Evolutionary conservation across 2,888 invertebrate species (phyloP).

Genomic region (Apamea monoglypha): DNA sequence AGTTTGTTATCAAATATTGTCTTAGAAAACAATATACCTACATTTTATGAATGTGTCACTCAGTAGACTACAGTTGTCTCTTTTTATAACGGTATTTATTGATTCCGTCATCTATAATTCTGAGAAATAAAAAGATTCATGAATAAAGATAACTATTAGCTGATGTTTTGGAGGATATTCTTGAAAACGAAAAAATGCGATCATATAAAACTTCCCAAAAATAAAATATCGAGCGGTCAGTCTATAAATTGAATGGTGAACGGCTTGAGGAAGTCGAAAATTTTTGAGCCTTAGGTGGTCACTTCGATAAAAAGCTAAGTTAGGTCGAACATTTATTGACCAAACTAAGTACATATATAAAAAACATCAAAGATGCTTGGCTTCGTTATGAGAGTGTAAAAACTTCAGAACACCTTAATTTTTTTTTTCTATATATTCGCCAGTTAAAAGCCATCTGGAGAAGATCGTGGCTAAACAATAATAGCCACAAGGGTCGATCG

Average conservation of each 20-base stretch:
- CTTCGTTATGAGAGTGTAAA: no score
- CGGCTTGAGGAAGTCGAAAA: not conserved
- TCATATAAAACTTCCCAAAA: not conserved
- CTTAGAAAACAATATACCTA: constrained; percentile 23
- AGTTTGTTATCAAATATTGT: not conserved
- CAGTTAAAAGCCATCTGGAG: no score
- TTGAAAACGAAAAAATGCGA: constrained; percentile 1
- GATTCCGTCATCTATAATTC: constrained; percentile 1
- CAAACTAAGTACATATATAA: not conserved
- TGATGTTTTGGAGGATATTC: constrained; percentile 1
- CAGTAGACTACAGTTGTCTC: not conserved
- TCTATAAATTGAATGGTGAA: not conserved
- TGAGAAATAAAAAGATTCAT: constrained; percentile 17
- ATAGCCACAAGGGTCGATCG: no score
- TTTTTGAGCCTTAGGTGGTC: no score
- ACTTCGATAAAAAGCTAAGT: not conserved
- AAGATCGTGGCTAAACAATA: no score
- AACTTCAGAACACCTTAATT: no score
- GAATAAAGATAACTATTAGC: constrained; percentile 16
- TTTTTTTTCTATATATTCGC: no score
- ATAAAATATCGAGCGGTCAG: not conserved
- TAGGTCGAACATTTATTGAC: not conserved
- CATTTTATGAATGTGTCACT: not conserved
- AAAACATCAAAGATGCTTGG: no score
- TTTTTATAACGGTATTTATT: constrained; percentile 13